Base-by-base conservation (phyloP, 2,888 invertebrate species). In the Ecdyonurus torrentis region DNA sequence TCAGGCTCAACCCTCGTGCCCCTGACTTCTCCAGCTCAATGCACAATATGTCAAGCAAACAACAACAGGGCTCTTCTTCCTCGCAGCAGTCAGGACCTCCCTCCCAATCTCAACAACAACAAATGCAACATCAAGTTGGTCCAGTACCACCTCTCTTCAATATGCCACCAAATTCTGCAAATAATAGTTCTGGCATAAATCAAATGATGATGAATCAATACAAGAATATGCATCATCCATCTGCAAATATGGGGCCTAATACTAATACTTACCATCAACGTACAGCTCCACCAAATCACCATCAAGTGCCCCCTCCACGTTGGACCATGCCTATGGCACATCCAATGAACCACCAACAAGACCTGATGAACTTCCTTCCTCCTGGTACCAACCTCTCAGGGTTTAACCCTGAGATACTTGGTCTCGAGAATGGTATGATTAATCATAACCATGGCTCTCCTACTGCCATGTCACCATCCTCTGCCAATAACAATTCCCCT, bases 1-100 rank as follows among this genome's bases (percentile, higher is more conserved):
- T 20, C 55, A 55, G 88, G 63, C 77, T 91, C 53, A 91, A 91
- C 74, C 88, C 89, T 0, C 83, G 89, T 68, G 89, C 89, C 2
- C 88, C 89, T 0, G 87, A 87, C 70, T 91, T 89, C 72, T 81
- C 84, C 0, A 80, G 81, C 66, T 76, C 79, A 53, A 69, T 77
- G 10, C 55, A 55, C 22, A 73, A 71, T 50, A 71, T 74, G 70
- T 74, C 72, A 15, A 69, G 74, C 23, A 69, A 3, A 71, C 71
- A 15, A 69, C 73, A 2, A 69, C 72, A 63, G 25, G 53, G 58
- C 19, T 58, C 37, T n/a, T 58, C 24, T 1, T 59, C 25, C 5
- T 52, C 59, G 23, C 62, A 20, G 18, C 64, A 24, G 7, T 63
- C 24, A 23, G 25, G 52, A 52, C 53, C 37, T 24, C 59, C 37